A percentile compares a stretch with the other conserved stretches of the same genome.
phyloP scores from a whole-genome alignment of 2,888 invertebrate species.

The Thyatira batis region DNA sequence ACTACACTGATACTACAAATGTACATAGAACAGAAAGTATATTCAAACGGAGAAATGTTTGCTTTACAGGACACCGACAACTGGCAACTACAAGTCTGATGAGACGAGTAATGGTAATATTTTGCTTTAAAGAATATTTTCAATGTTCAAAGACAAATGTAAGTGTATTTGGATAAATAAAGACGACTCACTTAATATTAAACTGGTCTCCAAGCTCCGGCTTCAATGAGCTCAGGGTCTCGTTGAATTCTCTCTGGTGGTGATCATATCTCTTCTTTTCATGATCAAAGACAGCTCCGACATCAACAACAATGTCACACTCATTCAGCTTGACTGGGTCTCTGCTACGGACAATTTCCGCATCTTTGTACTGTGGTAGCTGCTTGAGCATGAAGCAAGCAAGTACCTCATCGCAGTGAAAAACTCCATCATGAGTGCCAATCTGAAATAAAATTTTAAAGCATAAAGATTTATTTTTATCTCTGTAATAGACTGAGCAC shows the following conservation, averaged over 20 bases:
- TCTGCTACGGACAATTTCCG: slow-evolving; percentile 88
- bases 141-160: neutral
- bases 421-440: slow-evolving; percentile 91
- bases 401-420: slow-evolving; percentile 97
- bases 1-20: too few species aligned
- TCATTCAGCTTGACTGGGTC: slow-evolving; percentile 84
- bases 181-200: slow-evolving; percentile 77
- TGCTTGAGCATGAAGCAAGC: slow-evolving; percentile 95
- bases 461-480: neutral
- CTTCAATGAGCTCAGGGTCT: slow-evolving; percentile 84
- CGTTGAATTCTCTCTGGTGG: slow-evolving; percentile 91
- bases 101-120: too few species aligned
- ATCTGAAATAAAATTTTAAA: slow-evolving; percentile 65
- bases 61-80: too few species aligned
- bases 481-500: too few species aligned
- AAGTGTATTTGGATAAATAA: neutral
- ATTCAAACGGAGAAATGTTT: too few species aligned
- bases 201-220: slow-evolving; percentile 84
- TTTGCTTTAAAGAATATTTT: too few species aligned
- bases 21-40: too few species aligned
- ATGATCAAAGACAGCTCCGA: slow-evolving; percentile 93
- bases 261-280: slow-evolving; percentile 93
- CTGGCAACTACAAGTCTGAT: too few species aligned
- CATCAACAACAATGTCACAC: slow-evolving; percentile 98
- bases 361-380: slow-evolving; percentile 90